Conservation (phyloP, 2,888 invertebrate genomes). For the Ecdyonurus torrentis region DNA sequence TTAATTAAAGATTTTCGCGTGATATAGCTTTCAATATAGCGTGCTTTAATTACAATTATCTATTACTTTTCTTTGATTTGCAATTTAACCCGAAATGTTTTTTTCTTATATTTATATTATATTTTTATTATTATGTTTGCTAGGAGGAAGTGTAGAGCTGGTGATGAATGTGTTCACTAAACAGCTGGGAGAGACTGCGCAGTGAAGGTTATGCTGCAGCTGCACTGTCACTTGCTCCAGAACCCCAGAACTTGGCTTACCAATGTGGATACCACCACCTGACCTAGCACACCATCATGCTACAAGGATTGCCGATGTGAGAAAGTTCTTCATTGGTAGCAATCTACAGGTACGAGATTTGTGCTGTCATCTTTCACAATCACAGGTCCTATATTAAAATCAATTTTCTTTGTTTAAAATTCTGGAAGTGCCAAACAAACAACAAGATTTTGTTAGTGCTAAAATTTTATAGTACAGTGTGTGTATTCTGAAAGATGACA, state of each 20-base stretch:
- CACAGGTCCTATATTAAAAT: too few relatives aligned
- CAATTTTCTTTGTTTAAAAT: too few relatives aligned
- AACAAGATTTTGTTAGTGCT: too few relatives aligned
- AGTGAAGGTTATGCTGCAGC: conserved; percentile 51
- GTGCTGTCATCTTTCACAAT: conserved; percentile 4
- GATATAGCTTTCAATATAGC: too few relatives aligned
- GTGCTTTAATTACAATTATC: too few relatives aligned
- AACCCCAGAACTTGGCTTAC: conserved; percentile 22
- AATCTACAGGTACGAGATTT: conserved; percentile 44
- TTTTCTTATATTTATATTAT: too few relatives aligned
- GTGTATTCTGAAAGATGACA: too few relatives aligned
- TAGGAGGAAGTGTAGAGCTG: conserved; percentile 29
- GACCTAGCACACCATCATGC: conserved; percentile 9
- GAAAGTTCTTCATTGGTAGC: conserved; percentile 60
- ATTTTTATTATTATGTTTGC: conserved; percentile 18
- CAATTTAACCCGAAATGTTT: too few relatives aligned
- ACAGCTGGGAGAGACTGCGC: conserved; percentile 48
- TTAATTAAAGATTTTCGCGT: too few relatives aligned
- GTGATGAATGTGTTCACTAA: conserved; percentile 46
- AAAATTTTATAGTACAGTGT: too few relatives aligned
- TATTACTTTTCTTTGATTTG: too few relatives aligned
- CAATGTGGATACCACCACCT: conserved; percentile 31
- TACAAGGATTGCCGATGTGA: conserved; percentile 27
- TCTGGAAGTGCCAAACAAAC: too few relatives aligned
- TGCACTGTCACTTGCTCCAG: conserved; percentile 29